A percentile compares a stretch with the other conserved stretches of the same genome.
phyloP scores from a whole-genome alignment of 2,888 invertebrate species.

The Dorcus hopei region DNA sequence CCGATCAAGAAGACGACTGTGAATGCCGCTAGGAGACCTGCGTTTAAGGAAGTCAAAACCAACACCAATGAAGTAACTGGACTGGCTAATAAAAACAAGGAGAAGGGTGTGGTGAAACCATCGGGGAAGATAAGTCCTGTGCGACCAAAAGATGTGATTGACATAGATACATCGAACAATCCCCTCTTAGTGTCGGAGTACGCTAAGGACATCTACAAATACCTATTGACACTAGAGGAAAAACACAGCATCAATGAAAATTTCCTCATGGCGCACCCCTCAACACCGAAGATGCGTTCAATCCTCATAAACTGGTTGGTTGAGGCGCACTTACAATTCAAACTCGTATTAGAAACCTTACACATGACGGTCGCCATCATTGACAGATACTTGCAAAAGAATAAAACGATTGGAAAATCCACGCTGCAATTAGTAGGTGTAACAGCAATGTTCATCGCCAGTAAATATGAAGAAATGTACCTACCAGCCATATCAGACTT shows the following conservation, averaged over 20 bases:
- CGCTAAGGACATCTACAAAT: conserved; percentile 84
- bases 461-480: conserved; percentile 94
- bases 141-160: conserved; percentile 12
- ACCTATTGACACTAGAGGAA: conserved; percentile 73
- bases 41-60: too few relatives aligned
- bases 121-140: conserved; percentile 13
- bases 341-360: conserved; percentile 81
- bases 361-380: conserved; percentile 84
- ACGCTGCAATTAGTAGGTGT: conserved; percentile 83
- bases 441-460: conserved; percentile 84
- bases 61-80: too few relatives aligned
- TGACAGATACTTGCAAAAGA: conserved; percentile 84
- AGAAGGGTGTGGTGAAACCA: too few relatives aligned
- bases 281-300: conserved; percentile 82
- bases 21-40: too few relatives aligned
- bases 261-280: conserved; percentile 61
- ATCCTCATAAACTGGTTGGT: conserved; percentile 93
- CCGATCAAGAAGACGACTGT: too few relatives aligned
- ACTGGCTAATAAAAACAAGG: too few relatives aligned
- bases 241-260: conserved; percentile 62
- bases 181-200: conserved; percentile 80
- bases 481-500: conserved; percentile 85
- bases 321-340: conserved; percentile 86
- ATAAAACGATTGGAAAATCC: conserved; percentile 36
- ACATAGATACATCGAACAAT: conserved; percentile 61